Evolutionary conservation across 1,140 invertebrate genomes (phyloP).

Genomic region (Drosophila seguyi): DNA sequence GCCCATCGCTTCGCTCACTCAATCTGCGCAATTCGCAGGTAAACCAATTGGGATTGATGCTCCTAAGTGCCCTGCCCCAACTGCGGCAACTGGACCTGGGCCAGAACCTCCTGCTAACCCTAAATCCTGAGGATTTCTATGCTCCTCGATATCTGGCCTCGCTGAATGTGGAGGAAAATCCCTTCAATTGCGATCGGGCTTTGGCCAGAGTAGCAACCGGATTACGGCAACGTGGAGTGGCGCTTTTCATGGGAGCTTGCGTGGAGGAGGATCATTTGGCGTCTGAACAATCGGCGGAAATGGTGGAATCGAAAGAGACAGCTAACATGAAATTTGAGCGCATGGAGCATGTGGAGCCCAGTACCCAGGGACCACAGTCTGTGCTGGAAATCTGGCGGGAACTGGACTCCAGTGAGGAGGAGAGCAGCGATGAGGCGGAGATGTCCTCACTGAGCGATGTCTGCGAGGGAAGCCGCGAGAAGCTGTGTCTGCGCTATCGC

Average conservation of each 20-base stretch:
- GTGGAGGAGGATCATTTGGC: slow-evolving; percentile 24
- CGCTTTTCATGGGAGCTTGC: slow-evolving; percentile 60
- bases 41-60: slow-evolving; percentile 52
- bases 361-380: slow-evolving; percentile 45
- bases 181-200: slow-evolving; percentile 69
- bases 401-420: slow-evolving; percentile 57
- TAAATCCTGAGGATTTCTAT: slow-evolving; percentile 58
- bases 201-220: slow-evolving; percentile 54
- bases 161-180: slow-evolving; percentile 73
- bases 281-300: slow-evolving; percentile 9
- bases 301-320: slow-evolving; percentile 1
- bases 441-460: slow-evolving; percentile 55
- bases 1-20: slow-evolving; percentile 59
- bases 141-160: slow-evolving; percentile 52
- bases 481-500: slow-evolving; percentile 65
- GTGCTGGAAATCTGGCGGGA: slow-evolving; percentile 62
- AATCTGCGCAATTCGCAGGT: slow-evolving; percentile 76
- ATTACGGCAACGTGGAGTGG: slow-evolving; percentile 58
- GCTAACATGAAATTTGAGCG: slow-evolving; percentile 47
- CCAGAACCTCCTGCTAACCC: slow-evolving; percentile 72
- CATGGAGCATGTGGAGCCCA: slow-evolving; percentile 41
- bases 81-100: slow-evolving; percentile 70
- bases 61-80: slow-evolving; percentile 64
- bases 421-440: slow-evolving; percentile 12
- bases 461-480: slow-evolving; percentile 67